Conservation (phyloP, 1,140 invertebrate species). For the Aphaenogaster ashmeadi region DNA sequence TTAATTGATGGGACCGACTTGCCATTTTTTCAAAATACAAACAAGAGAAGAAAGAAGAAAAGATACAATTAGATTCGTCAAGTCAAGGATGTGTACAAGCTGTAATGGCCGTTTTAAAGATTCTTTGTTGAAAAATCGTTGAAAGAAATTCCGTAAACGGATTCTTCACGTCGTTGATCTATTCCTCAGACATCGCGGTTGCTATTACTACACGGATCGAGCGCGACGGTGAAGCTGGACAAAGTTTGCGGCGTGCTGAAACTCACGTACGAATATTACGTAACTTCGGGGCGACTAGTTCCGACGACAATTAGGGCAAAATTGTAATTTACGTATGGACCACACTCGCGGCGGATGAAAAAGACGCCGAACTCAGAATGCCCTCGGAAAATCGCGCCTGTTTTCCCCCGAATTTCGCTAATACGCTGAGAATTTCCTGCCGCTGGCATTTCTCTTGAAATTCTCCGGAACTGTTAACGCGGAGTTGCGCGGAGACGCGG, state of each 20-base stretch:
- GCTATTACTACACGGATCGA: constrained; percentile 17
- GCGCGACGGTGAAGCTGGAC: constrained; percentile 11
- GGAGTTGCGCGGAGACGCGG: constrained; percentile 1
- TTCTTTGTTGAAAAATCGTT: not conserved
- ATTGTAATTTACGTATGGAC: constrained; percentile 62
- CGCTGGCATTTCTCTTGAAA: constrained; percentile 11
- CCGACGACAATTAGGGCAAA: constrained; percentile 60
- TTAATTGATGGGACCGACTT: not conserved
- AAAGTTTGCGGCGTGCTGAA: constrained; percentile 51
- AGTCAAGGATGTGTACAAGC: not conserved
- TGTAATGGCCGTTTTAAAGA: not conserved
- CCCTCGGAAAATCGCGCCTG: not conserved
- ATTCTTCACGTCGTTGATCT: constrained; percentile 8
- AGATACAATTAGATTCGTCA: not conserved
- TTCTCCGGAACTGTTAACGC: constrained; percentile 14
- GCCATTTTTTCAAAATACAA: not conserved
- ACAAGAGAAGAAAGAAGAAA: not conserved
- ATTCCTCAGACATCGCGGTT: constrained; percentile 16
- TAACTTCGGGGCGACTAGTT: constrained; percentile 55
- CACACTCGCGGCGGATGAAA: not conserved
- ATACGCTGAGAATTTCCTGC: constrained; percentile 14
- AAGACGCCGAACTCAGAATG: not conserved
- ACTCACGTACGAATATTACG: constrained; percentile 65
- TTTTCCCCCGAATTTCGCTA: not conserved
- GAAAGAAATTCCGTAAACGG: not conserved